These are phyloP conservation scores for Ptychochromis oligacanthus DNA, from an alignment of 2,113 vertebrate genomes.

Conservation along the genomic window DNA sequence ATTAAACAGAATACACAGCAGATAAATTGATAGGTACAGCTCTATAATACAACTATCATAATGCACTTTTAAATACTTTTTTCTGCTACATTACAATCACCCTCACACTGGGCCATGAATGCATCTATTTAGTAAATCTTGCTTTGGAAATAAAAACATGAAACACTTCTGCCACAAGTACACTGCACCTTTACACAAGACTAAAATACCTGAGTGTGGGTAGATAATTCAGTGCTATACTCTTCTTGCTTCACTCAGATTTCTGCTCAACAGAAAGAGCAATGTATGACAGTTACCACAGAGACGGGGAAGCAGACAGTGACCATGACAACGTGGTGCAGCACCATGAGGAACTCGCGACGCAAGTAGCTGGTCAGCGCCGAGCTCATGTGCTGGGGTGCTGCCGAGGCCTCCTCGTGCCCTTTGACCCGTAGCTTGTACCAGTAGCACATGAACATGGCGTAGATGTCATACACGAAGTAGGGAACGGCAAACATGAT, in stretches of 20 bases:
- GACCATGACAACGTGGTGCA: constrained; percentile 92
- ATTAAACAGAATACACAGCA: neutral
- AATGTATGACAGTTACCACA: constrained; percentile 82
- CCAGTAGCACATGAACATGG: constrained; percentile 95
- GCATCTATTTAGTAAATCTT: neutral
- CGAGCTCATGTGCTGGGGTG: constrained; percentile 63
- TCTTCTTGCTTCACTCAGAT: neutral
- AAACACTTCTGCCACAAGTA: constrained; percentile 11
- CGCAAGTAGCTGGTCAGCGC: constrained; percentile 84
- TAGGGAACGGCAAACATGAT: constrained; percentile 92
- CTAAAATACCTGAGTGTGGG: neutral
- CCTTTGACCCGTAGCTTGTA: constrained; percentile 90
- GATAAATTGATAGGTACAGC: neutral
- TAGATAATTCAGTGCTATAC: neutral
- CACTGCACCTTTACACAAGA: neutral
- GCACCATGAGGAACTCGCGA: constrained; percentile 92
- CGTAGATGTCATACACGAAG: constrained; percentile 92
- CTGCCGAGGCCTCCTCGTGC: constrained; percentile 78
- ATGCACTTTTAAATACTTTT: neutral
- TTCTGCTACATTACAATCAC: neutral
- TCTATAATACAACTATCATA: neutral
- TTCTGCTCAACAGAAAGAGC: constrained; percentile 19
- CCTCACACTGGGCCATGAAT: too few species aligned
- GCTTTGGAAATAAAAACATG: neutral
- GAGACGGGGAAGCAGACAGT: constrained; percentile 91